Base-by-base conservation (phyloP, 2,888 invertebrate species). In the Drosophila seclusa region DNA sequence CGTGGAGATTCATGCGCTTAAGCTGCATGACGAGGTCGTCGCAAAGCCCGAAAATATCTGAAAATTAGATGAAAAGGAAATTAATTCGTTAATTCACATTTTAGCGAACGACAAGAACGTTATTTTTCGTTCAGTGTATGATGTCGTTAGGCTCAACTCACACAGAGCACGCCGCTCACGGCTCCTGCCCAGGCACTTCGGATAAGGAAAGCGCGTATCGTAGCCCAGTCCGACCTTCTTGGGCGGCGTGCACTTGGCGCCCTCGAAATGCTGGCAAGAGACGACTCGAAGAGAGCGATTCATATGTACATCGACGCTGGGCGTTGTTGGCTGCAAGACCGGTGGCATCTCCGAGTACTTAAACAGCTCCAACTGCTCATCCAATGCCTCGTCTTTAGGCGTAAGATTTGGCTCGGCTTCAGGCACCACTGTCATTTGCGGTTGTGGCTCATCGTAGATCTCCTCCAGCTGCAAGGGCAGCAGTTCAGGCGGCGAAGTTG, bases 161-260 rank as follows among this genome's bases (percentile, higher is more conserved):
- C 82, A 80, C 1, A 49, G 36, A 1, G 73, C 63, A 1, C 80
- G 85, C 1, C 55, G 53, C 40, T 60, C 52, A 10, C 54, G 60
- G 13, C 52, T 58, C 18, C 59, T 65, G 34, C 62, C 48, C 7
- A 80, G 13, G 10, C 32, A 49, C 0, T 62, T 59, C 13, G 82
- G 82, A 27, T 83, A 83, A 0, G 65, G 53, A 24, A 83, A 85
- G 29, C 76, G 73, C n/a, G 16, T 3, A 53, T 83, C 82, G 58
- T 71, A 83, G 18, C 82, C 85, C 16, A 66, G 48, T 0, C 76
- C 82, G 0, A 1, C 21, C 5, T 40, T 5, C 27, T 65, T 68
- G 0, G 78, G 75, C 0, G 62, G 50, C 1, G 45, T 54, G 45
- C 69, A 84, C n/a, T 48, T 61, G n/a, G 57, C 60, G 8, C 13